Conservation (phyloP, 1,140 invertebrate genomes). For the Heliothis virescens region DNA sequence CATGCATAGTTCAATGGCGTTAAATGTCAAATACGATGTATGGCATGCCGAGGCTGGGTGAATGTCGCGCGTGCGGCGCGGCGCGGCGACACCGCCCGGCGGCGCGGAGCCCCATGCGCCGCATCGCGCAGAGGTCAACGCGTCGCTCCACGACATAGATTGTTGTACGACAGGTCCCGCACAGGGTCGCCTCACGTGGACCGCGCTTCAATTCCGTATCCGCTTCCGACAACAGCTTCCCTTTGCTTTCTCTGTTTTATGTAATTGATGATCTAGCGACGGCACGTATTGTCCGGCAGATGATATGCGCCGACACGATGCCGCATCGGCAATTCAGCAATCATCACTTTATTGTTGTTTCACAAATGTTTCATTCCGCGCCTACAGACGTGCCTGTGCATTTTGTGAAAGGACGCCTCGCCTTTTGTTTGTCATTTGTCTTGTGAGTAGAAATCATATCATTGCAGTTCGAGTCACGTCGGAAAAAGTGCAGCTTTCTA, state of each 20-base stretch:
- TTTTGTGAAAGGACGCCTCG: conserved; percentile 53
- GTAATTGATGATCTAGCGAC: conserved; percentile 54
- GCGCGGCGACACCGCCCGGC: background rate
- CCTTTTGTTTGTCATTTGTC: conserved; percentile 34
- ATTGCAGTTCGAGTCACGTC: conserved; percentile 70
- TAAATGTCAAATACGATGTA: conserved; percentile 59
- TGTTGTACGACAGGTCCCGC: conserved; percentile 73
- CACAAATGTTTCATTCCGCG: conserved; percentile 42
- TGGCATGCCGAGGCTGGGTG: conserved; percentile 64
- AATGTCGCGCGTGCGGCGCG: conserved; percentile 61
- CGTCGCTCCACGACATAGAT: conserved; percentile 67
- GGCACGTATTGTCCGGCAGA: conserved; percentile 28
- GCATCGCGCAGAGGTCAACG: conserved; percentile 68
- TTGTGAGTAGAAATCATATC: conserved; percentile 61
- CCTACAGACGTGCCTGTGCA: conserved; percentile 43
- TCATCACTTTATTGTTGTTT: conserved; percentile 11
- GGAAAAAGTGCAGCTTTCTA: conserved; percentile 79
- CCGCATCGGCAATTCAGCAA: background rate
- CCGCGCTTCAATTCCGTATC: conserved; percentile 67
- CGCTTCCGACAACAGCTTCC: conserved; percentile 74
- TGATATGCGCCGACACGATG: conserved; percentile 54
- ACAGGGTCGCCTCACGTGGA: conserved; percentile 74
- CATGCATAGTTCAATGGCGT: conserved; percentile 59
- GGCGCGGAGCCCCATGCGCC: conserved; percentile 37
- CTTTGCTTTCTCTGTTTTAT: conserved; percentile 76